Conservation (phyloP, 2,888 invertebrate genomes). For the Apodemia mormo region DNA sequence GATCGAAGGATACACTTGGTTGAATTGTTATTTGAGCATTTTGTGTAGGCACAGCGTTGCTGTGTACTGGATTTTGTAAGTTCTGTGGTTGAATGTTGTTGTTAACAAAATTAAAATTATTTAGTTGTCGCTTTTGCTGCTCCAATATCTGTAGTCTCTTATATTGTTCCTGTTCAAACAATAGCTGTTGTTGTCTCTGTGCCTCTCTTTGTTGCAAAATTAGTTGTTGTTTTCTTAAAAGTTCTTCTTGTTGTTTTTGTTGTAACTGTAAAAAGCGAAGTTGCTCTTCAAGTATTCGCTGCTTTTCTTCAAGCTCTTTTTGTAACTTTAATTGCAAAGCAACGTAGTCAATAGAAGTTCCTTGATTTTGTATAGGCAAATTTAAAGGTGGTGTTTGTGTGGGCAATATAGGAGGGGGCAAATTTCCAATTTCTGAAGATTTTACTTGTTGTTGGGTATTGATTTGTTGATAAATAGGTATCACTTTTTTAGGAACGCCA, state of each 20-base stretch:
- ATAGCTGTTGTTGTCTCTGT: conserved; percentile 59
- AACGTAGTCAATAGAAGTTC: conserved; percentile 54
- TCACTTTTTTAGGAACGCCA: conserved; percentile 89
- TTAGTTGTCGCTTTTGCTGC: conserved; percentile 46
- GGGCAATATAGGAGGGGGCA: conserved; percentile 38
- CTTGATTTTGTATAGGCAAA: conserved; percentile 36
- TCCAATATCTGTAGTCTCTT: conserved; percentile 56
- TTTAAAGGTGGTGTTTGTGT: conserved; percentile 43
- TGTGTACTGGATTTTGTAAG: conserved; percentile 53
- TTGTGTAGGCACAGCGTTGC: conserved; percentile 50
- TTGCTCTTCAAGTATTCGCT: conserved; percentile 86
- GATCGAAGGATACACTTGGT: conserved; percentile 69
- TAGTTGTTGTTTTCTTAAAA: conserved; percentile 84
- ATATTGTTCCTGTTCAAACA: conserved; percentile 52
- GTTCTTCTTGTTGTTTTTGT: conserved; percentile 86
- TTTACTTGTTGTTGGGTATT: conserved; percentile 48
- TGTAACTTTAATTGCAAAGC: conserved; percentile 65
- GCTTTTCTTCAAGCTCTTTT: conserved; percentile 84
- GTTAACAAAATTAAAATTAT: conserved; percentile 50
- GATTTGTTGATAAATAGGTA: conserved; percentile 84
- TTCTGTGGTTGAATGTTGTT: conserved; percentile 58
- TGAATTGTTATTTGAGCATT: conserved; percentile 72
- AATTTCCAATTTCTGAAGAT: conserved; percentile 43
- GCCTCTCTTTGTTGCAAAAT: conserved; percentile 75
- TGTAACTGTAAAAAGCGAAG: conserved; percentile 84